phyloP scores from a whole-genome alignment of 1,140 invertebrate species.

The Pseudachorutes palmiensis region DNA sequence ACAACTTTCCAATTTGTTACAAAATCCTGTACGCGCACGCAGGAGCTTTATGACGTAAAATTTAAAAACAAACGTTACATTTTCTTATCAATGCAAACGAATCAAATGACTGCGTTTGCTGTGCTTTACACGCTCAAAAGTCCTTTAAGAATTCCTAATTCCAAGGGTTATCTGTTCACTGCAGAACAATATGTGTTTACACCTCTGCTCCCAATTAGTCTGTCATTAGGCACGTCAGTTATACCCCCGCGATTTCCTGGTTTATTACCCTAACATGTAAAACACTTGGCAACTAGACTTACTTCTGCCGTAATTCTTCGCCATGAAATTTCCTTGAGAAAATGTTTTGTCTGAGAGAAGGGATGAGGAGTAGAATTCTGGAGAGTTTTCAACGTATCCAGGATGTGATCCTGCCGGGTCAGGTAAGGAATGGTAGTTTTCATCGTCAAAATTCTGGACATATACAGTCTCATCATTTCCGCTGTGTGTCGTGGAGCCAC shows the following conservation, averaged over 20 bases:
- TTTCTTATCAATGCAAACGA: too few relatives aligned
- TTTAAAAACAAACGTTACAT: too few relatives aligned
- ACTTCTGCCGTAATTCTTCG: slow-evolving; percentile 33
- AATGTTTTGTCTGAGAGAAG: slow-evolving; percentile 39
- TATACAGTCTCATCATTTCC: slow-evolving; percentile 41
- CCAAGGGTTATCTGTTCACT: too few relatives aligned
- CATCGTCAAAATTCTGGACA: slow-evolving; percentile 51
- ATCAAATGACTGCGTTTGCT: too few relatives aligned
- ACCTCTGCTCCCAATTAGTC: background rate
- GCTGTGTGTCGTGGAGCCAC: slow-evolving; percentile 38
- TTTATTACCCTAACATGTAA: slow-evolving; percentile 14
- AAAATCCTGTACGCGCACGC: background rate
- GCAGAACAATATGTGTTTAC: too few relatives aligned
- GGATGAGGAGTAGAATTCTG: slow-evolving; percentile 63
- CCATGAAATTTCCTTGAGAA: slow-evolving; percentile 30
- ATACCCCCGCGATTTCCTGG: slow-evolving; percentile 1
- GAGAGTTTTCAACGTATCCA: slow-evolving; percentile 57
- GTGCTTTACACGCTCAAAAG: too few relatives aligned
- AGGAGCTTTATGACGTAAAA: too few relatives aligned
- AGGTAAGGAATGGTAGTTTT: slow-evolving; percentile 58
- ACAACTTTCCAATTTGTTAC: slow-evolving; percentile 33
- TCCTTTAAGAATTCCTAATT: too few relatives aligned
- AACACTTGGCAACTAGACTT: slow-evolving; percentile 15
- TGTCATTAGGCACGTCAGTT: background rate
- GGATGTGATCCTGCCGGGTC: slow-evolving; percentile 48